Evolutionary conservation across 2,113 vertebrate species (phyloP).

Genomic region (Trogon surrucura): DNA sequence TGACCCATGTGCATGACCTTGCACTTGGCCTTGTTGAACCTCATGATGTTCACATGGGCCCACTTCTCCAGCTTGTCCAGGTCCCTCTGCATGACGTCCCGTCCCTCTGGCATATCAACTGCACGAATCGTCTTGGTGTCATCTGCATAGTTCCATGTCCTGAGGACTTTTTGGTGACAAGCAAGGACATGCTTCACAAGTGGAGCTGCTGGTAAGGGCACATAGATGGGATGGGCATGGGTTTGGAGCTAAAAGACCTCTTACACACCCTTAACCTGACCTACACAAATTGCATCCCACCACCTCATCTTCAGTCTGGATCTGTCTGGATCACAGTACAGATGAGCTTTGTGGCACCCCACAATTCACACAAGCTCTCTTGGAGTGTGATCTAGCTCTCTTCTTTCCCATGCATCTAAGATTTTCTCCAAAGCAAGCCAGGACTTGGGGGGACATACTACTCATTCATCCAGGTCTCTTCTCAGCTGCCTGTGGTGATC

Average conservation of each 20-base stretch:
- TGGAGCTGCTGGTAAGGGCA: background rate
- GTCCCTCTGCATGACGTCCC: too few species aligned
- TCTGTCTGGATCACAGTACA: background rate
- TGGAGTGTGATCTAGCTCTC: background rate
- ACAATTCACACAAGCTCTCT: background rate
- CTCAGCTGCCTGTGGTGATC: background rate
- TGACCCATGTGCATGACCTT: too few species aligned
- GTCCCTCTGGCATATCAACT: too few species aligned
- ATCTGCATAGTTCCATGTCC: fast-evolving
- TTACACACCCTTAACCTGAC: background rate
- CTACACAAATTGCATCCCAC: background rate
- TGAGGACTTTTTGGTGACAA: background rate
- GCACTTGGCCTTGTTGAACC: too few species aligned
- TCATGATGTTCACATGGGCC: too few species aligned
- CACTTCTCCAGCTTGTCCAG: too few species aligned
- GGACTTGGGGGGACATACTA: fast-evolving
- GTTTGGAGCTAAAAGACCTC: background rate
- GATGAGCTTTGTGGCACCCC: background rate
- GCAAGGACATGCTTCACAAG: background rate
- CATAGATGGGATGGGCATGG: background rate
- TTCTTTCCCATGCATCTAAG: background rate
- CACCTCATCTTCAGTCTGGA: background rate
- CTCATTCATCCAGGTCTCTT: background rate
- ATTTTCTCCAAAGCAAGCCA: background rate
- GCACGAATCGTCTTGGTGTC: too few species aligned